These are phyloP conservation scores for Lepus americanus DNA, from an alignment of 2,113 vertebrate genomes.

Conservation along the genomic window DNA sequence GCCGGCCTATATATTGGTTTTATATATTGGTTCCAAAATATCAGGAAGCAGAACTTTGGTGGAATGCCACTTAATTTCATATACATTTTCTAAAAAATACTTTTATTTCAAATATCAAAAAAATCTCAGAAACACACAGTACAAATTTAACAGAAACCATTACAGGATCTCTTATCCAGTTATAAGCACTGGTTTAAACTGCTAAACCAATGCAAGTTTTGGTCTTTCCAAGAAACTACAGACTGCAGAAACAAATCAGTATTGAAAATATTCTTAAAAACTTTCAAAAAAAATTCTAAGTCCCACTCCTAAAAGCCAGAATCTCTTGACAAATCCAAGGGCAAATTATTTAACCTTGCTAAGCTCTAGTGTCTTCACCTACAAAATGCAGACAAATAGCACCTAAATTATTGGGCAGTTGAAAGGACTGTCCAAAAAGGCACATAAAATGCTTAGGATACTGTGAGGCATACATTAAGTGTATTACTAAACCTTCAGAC, in stretches of 20 bases:
- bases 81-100: slow-evolving; percentile 17
- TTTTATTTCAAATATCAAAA: slow-evolving; percentile 34
- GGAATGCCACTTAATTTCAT: not conserved
- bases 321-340: not conserved
- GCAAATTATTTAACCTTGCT: slow-evolving; percentile 41
- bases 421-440: not conserved
- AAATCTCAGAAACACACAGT: slow-evolving; percentile 5
- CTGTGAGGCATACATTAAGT: not conserved
- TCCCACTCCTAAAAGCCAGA: not conserved
- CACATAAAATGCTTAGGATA: slow-evolving; percentile 17
- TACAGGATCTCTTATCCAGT: not conserved
- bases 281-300: not conserved
- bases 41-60: slow-evolving; percentile 27
- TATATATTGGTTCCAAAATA: not conserved
- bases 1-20: not conserved
- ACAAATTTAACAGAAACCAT: not conserved
- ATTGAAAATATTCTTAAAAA: slow-evolving; percentile 29
- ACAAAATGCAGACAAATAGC: not conserved
- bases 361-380: slow-evolving; percentile 1
- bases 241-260: not conserved
- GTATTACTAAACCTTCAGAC: not conserved
- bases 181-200: not conserved
- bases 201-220: not conserved
- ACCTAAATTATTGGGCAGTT: not conserved
- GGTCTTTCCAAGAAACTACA: not conserved